These are phyloP conservation scores for Idaea straminata DNA, from an alignment of 2,888 invertebrate species.

Conservation along the genomic window DNA sequence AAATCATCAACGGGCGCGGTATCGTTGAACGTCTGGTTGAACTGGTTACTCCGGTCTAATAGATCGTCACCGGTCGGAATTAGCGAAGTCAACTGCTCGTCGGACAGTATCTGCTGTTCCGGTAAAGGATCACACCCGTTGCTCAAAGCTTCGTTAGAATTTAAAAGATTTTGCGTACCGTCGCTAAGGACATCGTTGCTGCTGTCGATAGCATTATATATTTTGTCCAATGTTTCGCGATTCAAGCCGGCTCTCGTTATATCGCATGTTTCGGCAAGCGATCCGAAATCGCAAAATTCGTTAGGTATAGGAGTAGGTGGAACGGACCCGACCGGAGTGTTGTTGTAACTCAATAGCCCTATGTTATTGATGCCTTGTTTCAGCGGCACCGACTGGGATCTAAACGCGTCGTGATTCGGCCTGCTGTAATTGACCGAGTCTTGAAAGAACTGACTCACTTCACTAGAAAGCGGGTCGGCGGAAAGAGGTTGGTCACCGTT, in stretches of 20 bases:
- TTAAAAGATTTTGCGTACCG: conserved; percentile 52
- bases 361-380: conserved; percentile 78
- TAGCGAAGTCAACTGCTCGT: conserved; percentile 62
- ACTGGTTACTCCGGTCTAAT: conserved; percentile 55
- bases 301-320: conserved; percentile 85
- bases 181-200: conserved; percentile 68
- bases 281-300: conserved; percentile 86
- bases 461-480: conserved; percentile 77
- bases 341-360: conserved; percentile 65
- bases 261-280: conserved; percentile 80
- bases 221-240: conserved; percentile 83
- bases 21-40: conserved; percentile 56
- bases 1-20: conserved; percentile 61
- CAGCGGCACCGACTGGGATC: conserved; percentile 91
- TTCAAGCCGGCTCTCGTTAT: conserved; percentile 74
- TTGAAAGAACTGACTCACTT: conserved; percentile 83
- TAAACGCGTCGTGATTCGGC: conserved; percentile 66
- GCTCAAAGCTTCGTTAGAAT: conserved; percentile 52
- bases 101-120: conserved; percentile 60
- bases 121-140: conserved; percentile 67
- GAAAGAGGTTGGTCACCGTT: conserved; percentile 70
- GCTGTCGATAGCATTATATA: conserved; percentile 82
- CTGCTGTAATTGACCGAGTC: conserved; percentile 67
- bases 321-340: conserved; percentile 82
- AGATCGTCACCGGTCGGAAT: conserved; percentile 63